Evolutionary conservation across 2,797 vertebrate genomes (phyloP).

Genomic region (Arremon brunneinucha): DNA sequence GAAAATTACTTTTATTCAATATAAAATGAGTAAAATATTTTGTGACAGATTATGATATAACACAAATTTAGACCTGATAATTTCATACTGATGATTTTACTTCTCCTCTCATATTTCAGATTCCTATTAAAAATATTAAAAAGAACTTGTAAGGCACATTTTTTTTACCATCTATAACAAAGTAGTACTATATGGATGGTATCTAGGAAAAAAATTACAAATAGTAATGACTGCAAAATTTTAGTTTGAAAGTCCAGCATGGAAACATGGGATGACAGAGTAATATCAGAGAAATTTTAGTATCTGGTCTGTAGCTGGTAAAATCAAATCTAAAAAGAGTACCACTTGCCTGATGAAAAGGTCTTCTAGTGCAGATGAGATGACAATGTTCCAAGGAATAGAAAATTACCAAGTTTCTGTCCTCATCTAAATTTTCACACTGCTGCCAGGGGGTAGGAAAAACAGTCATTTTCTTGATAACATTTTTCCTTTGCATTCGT

Average conservation of each 20-base stretch:
- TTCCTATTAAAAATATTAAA: not conserved
- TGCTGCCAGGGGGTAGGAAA: not conserved
- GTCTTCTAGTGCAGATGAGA: not conserved
- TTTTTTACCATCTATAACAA: not conserved
- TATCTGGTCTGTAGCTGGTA: not conserved
- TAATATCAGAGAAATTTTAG: not conserved
- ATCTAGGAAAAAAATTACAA: not conserved
- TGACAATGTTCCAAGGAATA: not conserved
- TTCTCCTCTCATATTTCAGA: not conserved
- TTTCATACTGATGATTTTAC: not conserved
- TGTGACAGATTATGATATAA: not conserved
- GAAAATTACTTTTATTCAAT: not conserved
- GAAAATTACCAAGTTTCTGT: not conserved
- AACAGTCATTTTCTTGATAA: not conserved
- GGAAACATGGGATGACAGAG: not conserved
- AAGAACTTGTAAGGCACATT: rapidly evolving
- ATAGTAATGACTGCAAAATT: not conserved
- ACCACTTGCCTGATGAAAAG: not conserved
- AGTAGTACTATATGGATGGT: not conserved
- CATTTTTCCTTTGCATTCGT: not conserved
- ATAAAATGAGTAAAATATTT: not conserved
- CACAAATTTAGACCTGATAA: not conserved
- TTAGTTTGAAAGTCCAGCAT: not conserved
- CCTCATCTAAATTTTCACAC: not conserved
- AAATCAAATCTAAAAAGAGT: not conserved